These are phyloP conservation scores for Platycercus adscitus DNA, from an alignment of 2,113 vertebrate species.

Conservation along the genomic window DNA sequence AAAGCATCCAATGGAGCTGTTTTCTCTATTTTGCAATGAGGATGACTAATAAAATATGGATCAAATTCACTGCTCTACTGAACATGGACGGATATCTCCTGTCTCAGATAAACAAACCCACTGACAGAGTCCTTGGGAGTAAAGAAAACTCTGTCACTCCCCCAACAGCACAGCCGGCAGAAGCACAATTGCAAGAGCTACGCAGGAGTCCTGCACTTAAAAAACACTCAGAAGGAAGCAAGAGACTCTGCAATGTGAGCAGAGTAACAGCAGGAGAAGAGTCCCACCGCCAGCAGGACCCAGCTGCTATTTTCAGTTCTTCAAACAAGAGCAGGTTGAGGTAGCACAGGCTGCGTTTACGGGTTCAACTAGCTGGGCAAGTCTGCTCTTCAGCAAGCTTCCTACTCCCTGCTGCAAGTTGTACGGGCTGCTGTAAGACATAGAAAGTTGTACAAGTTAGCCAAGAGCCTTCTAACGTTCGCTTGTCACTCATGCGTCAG, in stretches of 20 bases:
- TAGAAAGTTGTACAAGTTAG: background rate
- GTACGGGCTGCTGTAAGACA: background rate
- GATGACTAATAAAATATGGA: background rate
- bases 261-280: background rate
- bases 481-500: background rate
- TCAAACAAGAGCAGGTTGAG: background rate
- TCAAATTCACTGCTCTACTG: background rate
- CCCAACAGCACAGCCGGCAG: background rate
- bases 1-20: background rate
- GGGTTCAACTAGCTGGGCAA: background rate
- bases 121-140: background rate
- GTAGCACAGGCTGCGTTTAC: background rate
- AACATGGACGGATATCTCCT: background rate
- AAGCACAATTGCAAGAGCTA: too few relatives aligned
- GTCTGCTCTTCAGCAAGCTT: background rate
- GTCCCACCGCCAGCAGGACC: background rate
- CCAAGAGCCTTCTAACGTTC: background rate
- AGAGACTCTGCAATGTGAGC: background rate
- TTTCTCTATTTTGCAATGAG: background rate
- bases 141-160: background rate
- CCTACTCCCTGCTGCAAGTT: background rate
- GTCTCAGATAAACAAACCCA: background rate
- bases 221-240: background rate
- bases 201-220: background rate
- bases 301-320: background rate